Evolutionary conservation across 2,113 vertebrate genomes (phyloP).

Genomic region (Columba livia): DNA sequence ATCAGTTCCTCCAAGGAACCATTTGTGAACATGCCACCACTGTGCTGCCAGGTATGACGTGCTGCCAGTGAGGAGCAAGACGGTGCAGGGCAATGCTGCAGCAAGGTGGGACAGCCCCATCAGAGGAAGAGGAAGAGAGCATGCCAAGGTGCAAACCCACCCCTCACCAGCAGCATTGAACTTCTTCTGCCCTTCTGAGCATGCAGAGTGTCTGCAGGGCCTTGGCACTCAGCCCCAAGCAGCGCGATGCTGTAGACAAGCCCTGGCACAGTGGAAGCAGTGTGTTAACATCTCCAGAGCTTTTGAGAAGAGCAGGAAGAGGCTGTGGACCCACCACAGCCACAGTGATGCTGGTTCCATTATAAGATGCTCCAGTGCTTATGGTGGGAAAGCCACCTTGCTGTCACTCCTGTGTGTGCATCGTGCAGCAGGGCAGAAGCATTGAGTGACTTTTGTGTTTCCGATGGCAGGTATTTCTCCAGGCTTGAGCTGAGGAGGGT

Average conservation of each 20-base stretch:
- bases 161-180: accelerated
- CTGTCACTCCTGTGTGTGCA: not conserved
- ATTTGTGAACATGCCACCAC: accelerated
- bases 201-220: not conserved
- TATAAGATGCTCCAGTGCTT: not conserved
- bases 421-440: not conserved
- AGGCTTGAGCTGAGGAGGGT: not conserved
- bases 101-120: not conserved
- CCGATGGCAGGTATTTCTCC: not conserved
- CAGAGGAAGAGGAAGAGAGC: not conserved
- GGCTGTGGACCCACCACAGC: not conserved
- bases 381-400: not conserved
- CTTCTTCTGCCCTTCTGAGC: not conserved
- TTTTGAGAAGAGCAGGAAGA: not conserved
- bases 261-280: accelerated
- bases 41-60: accelerated
- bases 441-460: not conserved
- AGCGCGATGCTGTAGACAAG: accelerated
- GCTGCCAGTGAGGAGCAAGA: accelerated
- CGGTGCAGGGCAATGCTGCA: not conserved
- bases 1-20: not conserved
- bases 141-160: not conserved
- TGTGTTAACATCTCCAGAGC: not conserved
- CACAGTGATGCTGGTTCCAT: not conserved
- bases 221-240: not conserved